phyloP scores from a whole-genome alignment of 1,140 invertebrate genomes.

The Drosophila nigromelanica region DNA sequence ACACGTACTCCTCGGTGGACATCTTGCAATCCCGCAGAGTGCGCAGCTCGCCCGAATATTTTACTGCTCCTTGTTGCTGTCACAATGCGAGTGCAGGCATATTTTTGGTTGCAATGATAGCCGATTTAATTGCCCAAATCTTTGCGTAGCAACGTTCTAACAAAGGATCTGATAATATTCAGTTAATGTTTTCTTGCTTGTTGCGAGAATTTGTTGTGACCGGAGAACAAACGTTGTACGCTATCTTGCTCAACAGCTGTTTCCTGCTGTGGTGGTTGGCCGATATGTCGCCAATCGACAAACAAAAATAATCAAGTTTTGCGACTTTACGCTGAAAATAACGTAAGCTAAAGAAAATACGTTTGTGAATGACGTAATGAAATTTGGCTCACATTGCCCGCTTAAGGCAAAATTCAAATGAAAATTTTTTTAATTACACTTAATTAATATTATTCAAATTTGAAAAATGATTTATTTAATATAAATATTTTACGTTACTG shows the following conservation, averaged over 20 bases:
- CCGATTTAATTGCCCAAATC: neutral
- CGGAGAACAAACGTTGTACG: constrained; percentile 37
- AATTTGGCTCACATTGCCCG: no score
- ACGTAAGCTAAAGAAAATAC: neutral
- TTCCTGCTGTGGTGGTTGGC: constrained; percentile 17
- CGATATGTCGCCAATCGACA: constrained; percentile 22
- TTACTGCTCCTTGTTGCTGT: constrained; percentile 32
- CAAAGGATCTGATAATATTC: neutral
- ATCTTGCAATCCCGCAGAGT: constrained; percentile 33
- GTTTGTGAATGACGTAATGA: neutral
- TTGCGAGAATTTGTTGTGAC: constrained; percentile 44
- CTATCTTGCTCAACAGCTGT: constrained; percentile 36
- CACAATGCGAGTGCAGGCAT: constrained; percentile 25
- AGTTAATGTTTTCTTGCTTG: constrained; percentile 35
- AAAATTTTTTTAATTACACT: no score
- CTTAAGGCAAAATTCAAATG: no score
- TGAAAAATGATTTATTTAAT: no score
- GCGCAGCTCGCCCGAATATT: constrained; percentile 5
- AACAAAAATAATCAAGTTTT: constrained; percentile 9
- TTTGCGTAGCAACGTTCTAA: neutral
- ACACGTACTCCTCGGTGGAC: constrained; percentile 79
- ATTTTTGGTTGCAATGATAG: constrained; percentile 14
- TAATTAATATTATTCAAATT: no score
- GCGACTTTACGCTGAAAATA: neutral
- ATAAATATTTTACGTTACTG: no score